These are phyloP conservation scores for Fissipunctia ypsillon DNA, from an alignment of 2,888 invertebrate species.

Conservation along the genomic window DNA sequence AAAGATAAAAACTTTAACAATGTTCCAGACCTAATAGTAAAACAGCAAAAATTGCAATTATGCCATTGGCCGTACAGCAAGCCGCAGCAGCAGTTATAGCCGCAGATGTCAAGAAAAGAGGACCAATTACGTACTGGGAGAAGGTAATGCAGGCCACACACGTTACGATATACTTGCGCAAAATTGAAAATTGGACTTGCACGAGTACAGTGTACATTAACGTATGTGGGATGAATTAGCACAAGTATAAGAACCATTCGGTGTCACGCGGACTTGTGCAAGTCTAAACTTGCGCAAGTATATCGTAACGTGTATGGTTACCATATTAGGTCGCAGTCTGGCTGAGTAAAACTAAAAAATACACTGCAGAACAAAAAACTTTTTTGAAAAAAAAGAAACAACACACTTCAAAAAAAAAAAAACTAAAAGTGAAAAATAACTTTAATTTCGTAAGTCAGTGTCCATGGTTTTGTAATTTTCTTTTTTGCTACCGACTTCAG, in stretches of 20 bases:
- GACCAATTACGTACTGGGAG: constrained; percentile 79
- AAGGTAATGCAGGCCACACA: constrained; percentile 57
- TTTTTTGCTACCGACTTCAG: no score
- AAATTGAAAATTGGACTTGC: not conserved
- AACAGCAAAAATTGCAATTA: constrained; percentile 86
- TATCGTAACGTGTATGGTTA: no score
- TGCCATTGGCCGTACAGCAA: constrained; percentile 77
- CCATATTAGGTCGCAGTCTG: not conserved
- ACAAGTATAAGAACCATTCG: no score
- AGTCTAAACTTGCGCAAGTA: no score
- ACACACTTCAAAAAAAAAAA: no score
- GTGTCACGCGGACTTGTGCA: not conserved
- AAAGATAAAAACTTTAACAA: no score
- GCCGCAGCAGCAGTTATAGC: constrained; percentile 75
- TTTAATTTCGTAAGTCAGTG: no score
- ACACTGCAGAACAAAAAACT: no score
- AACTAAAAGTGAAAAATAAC: no score
- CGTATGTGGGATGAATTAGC: not conserved
- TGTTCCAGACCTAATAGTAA: constrained; percentile 87
- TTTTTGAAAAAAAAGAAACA: no score
- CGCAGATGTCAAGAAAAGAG: constrained; percentile 70
- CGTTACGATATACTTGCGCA: not conserved
- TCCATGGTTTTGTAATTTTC: no score
- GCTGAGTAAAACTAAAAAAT: not conserved
- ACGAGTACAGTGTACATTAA: not conserved